A percentile compares a stretch with the other conserved stretches of the same genome.
Conservation (phyloP, 1,140 invertebrate species). For the Formica exsecta region DNA sequence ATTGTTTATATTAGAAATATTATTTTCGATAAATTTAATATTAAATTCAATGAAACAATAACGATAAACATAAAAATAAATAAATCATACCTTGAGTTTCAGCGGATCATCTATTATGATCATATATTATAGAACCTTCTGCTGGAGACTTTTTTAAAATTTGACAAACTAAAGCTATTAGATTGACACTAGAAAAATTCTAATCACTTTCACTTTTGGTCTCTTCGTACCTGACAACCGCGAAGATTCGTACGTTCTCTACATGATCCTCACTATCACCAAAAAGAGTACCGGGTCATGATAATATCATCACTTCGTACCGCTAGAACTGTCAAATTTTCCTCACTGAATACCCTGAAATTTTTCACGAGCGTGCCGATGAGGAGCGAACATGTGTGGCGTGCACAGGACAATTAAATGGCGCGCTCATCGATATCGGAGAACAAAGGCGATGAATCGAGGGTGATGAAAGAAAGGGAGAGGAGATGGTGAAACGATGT, state of each 20-base stretch:
- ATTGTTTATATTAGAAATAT: background rate
- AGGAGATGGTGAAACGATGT: conserved; percentile 9
- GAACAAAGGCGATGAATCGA: conserved; percentile 14
- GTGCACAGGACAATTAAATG: conserved; percentile 22
- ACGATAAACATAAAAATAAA: background rate
- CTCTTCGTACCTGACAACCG: conserved; percentile 6
- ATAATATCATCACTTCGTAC: conserved; percentile 35
- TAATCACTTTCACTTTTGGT: conserved; percentile 49
- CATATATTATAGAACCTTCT: conserved; percentile 37
- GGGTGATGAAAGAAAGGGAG: background rate
- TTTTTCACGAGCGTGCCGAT: background rate
- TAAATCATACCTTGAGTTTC: conserved; percentile 52
- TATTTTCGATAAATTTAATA: background rate
- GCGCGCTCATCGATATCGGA: background rate
- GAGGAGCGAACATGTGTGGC: background rate
- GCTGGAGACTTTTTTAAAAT: conserved; percentile 9
- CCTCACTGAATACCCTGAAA: background rate
- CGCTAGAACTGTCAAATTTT: background rate
- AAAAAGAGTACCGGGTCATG: conserved; percentile 7
- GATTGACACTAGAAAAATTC: conserved; percentile 32
- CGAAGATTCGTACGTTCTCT: conserved; percentile 8
- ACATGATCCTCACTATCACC: conserved; percentile 42
- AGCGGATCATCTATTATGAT: conserved; percentile 27
- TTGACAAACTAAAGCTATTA: conserved; percentile 15
- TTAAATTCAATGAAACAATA: background rate